Conservation (phyloP, 1,140 invertebrate genomes). For the Halesus radiatus region DNA sequence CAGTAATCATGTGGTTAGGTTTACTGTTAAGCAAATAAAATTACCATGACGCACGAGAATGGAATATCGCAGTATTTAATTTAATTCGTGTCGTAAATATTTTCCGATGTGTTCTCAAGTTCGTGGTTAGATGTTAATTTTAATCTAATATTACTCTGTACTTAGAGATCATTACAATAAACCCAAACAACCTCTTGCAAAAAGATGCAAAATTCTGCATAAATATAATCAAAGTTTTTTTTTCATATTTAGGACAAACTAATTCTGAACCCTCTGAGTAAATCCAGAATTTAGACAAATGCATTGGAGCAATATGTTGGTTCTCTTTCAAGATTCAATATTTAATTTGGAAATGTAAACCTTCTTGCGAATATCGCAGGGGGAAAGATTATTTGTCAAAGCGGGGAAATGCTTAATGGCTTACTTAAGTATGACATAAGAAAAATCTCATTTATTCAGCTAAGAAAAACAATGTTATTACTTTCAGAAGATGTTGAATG, state of each 20-base stretch:
- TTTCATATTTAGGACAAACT: not conserved
- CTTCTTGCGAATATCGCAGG: not conserved
- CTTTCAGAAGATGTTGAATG: constrained; percentile 16
- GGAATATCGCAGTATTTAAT: no score
- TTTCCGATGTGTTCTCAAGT: no score
- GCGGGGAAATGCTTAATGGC: constrained; percentile 22
- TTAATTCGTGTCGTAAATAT: no score
- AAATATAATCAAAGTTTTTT: not conserved
- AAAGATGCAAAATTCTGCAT: no score
- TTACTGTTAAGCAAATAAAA: no score
- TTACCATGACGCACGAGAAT: no score
- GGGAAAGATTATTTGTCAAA: constrained; percentile 42
- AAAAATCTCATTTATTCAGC: constrained; percentile 33
- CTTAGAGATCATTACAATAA: no score
- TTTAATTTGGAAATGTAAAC: constrained; percentile 43
- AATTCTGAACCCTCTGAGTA: not conserved
- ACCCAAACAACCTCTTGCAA: no score
- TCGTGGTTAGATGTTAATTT: no score
- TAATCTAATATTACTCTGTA: no score
- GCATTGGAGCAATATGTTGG: constrained; percentile 32
- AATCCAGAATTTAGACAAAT: constrained; percentile 9
- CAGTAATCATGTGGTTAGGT: no score
- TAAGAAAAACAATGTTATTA: constrained; percentile 11
- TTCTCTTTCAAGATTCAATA: constrained; percentile 42
- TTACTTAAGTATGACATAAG: constrained; percentile 36